Percentiles rank a stretch among this genome's conserved stretches.
Evolutionary conservation across 1,140 invertebrate genomes (phyloP).

Genomic region (Spodoptera frugiperda): DNA sequence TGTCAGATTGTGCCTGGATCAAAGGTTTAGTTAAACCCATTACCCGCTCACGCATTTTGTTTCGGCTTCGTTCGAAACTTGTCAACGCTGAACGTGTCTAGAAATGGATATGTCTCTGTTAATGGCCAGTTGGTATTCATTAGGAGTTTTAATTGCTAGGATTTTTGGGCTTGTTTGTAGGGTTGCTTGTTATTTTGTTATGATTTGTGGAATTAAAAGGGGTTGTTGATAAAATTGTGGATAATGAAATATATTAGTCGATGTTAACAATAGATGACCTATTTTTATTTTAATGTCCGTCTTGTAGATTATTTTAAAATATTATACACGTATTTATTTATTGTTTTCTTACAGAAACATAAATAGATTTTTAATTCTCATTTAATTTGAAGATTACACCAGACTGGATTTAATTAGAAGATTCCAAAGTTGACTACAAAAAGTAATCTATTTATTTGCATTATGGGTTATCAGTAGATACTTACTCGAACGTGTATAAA

Average conservation of each 20-base stretch:
- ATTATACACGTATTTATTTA: too few species aligned
- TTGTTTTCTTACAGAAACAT: too few species aligned
- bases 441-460: too few species aligned
- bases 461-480: too few species aligned
- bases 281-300: too few species aligned
- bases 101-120: background rate
- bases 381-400: too few species aligned
- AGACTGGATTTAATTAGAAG: too few species aligned
- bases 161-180: background rate
- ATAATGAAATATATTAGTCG: background rate
- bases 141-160: constrained; percentile 11
- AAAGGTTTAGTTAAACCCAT: constrained; percentile 48
- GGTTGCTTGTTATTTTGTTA: too few species aligned
- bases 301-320: too few species aligned
- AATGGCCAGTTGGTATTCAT: constrained; percentile 3
- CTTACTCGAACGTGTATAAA: too few species aligned
- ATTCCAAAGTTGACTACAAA: too few species aligned
- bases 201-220: background rate
- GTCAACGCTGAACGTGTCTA: background rate
- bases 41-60: constrained; percentile 35
- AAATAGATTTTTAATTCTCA: too few species aligned
- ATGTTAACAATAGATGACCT: background rate
- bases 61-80: background rate
- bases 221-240: background rate
- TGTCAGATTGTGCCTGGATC: constrained; percentile 47